Conservation (phyloP, 2,113 vertebrate species). For the Indri indri region DNA sequence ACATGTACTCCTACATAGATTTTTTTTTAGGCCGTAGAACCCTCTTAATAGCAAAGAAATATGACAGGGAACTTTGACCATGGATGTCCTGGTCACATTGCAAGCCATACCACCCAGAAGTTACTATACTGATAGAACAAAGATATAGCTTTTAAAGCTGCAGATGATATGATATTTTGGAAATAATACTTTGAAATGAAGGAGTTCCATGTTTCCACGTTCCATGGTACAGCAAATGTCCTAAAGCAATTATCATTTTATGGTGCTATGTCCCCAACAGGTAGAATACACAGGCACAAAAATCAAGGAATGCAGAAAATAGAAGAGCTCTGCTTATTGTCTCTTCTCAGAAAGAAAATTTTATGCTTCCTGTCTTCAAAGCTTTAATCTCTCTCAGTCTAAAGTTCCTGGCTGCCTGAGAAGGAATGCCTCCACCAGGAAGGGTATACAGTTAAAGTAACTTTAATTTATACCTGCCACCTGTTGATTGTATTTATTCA, state of each 20-base stretch:
- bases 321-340: not conserved
- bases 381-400: not conserved
- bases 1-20: not conserved
- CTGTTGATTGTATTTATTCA: not conserved
- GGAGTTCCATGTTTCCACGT: not conserved
- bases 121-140: not conserved
- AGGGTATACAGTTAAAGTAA: not conserved
- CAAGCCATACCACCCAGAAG: not conserved
- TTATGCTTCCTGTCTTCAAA: not conserved
- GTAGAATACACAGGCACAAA: not conserved
- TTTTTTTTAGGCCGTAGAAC: not conserved
- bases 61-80: not conserved
- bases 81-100: not conserved
- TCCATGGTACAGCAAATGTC: not conserved
- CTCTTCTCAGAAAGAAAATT: not conserved
- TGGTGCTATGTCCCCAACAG: not conserved
- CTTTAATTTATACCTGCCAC: not conserved
- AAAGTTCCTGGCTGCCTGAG: not conserved
- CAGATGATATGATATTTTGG: not conserved
- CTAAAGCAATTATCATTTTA: not conserved
- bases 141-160: not conserved
- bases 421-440: not conserved
- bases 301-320: not conserved
- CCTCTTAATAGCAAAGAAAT: not conserved
- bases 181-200: not conserved